phyloP scores from a whole-genome alignment of 2,888 invertebrate species.

The Embidobia sp. region DNA sequence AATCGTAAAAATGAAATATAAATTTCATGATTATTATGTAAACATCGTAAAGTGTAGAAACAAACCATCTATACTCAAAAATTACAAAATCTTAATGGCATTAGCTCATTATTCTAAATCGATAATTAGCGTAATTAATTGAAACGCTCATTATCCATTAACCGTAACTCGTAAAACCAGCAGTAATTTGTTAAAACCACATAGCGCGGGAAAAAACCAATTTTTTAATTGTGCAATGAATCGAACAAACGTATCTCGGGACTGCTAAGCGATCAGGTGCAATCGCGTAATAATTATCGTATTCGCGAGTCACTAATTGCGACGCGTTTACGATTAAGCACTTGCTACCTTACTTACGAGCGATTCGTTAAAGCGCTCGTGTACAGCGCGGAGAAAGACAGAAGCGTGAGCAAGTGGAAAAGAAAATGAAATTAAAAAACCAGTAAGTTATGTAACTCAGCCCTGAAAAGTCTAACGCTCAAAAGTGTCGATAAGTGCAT shows the following conservation, averaged over 20 bases:
- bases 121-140: conserved; percentile 52
- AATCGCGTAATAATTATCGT: conserved; percentile 67
- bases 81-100: neutral
- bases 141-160: conserved; percentile 35
- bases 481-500: conserved; percentile 57
- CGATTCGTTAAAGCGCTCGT: conserved; percentile 64
- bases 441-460: conserved; percentile 61
- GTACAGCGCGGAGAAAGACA: conserved; percentile 32
- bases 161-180: conserved; percentile 33
- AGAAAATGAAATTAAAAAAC: conserved; percentile 51
- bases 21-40: no score
- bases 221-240: conserved; percentile 60
- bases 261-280: conserved; percentile 61
- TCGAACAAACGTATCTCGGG: conserved; percentile 53
- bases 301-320: conserved; percentile 67
- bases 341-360: conserved; percentile 65
- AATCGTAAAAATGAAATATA: no score
- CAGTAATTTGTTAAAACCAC: conserved; percentile 52
- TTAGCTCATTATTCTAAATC: conserved; percentile 14
- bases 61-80: no score
- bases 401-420: conserved; percentile 6
- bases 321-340: conserved; percentile 65
- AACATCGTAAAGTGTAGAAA: no score
- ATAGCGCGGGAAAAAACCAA: conserved; percentile 26
- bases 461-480: conserved; percentile 63